phyloP scores from a whole-genome alignment of 2,797 vertebrate species.

The Tachyglossus aculeatus region DNA sequence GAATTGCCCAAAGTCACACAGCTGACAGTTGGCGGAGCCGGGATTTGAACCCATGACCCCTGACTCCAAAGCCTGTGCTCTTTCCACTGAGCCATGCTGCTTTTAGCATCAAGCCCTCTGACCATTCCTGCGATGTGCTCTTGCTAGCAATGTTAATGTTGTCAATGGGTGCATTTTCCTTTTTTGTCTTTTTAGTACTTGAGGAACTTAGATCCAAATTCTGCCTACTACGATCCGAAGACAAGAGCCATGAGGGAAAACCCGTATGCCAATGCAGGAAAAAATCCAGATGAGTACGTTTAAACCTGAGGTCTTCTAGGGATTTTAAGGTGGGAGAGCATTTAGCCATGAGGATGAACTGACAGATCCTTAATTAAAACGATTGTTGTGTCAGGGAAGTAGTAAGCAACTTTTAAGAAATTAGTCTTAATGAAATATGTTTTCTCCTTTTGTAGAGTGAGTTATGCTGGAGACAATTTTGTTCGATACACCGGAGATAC shows the following conservation, averaged over 20 bases:
- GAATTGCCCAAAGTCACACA: too few relatives aligned
- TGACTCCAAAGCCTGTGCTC: too few relatives aligned
- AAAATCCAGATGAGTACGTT: slow-evolving; percentile 95
- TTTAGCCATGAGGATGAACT: not conserved
- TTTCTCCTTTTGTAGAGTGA: slow-evolving; percentile 81
- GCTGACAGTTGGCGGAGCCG: too few relatives aligned
- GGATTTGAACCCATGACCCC: too few relatives aligned
- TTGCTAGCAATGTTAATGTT: slow-evolving; percentile 9
- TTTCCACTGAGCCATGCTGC: too few relatives aligned
- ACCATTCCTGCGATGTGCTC: not conserved
- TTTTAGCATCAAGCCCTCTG: not conserved
- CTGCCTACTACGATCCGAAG: slow-evolving; percentile 98
- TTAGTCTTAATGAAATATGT: slow-evolving; percentile 5
- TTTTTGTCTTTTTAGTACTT: slow-evolving; percentile 82
- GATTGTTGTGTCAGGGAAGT: slow-evolving; percentile 1
- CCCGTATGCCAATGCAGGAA: slow-evolving; percentile 93
- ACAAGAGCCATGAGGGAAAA: slow-evolving; percentile 99
- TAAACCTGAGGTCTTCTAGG: not conserved
- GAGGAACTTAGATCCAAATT: slow-evolving; percentile 97
- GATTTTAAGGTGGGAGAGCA: not conserved
- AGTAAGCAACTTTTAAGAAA: slow-evolving; percentile 6
- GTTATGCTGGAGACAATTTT: slow-evolving; percentile 97
- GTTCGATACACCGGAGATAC: slow-evolving; percentile 92
- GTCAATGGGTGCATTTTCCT: slow-evolving; percentile 4
- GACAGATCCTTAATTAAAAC: slow-evolving; percentile 1